Conservation (phyloP, 2,888 invertebrate genomes). For the Polydrusus tereticollis region DNA sequence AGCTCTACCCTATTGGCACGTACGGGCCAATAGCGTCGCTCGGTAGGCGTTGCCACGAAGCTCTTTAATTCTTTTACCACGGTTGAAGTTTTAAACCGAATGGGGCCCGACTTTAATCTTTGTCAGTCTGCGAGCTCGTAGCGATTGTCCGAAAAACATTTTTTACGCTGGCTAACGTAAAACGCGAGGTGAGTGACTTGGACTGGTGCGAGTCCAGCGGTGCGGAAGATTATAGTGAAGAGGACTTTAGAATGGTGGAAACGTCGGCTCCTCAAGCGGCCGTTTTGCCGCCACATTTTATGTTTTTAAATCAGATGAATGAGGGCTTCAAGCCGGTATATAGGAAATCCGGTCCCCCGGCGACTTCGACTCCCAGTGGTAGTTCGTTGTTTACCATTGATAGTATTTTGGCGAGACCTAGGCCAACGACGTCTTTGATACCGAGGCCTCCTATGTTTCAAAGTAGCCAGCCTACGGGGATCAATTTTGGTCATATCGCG, state of each 20-base stretch:
- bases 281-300: constrained; percentile 52
- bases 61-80: constrained; percentile 51
- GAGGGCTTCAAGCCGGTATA: constrained; percentile 67
- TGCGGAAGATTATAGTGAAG: constrained; percentile 58
- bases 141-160: constrained; percentile 28
- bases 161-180: constrained; percentile 64
- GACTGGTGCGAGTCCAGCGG: constrained; percentile 63
- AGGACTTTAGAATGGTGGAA: constrained; percentile 64
- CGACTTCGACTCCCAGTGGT: constrained; percentile 64
- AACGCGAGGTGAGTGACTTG: constrained; percentile 62
- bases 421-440: constrained; percentile 71
- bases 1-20: constrained; percentile 53
- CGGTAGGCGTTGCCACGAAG: constrained; percentile 51
- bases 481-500: constrained; percentile 75
- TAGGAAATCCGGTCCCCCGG: constrained; percentile 41
- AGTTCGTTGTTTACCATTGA: constrained; percentile 86
- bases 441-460: constrained; percentile 67
- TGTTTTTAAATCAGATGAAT: constrained; percentile 59
- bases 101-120: constrained; percentile 48
- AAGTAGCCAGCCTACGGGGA: constrained; percentile 65
- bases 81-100: constrained; percentile 48
- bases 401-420: constrained; percentile 82
- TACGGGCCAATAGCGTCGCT: constrained; percentile 49
- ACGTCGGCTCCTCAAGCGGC: constrained; percentile 60
- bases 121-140: constrained; percentile 43